Percentiles rank a stretch among this genome's conserved stretches.
phyloP scores from a whole-genome alignment of 2,888 invertebrate species.

The Xestia sexstrigata region DNA sequence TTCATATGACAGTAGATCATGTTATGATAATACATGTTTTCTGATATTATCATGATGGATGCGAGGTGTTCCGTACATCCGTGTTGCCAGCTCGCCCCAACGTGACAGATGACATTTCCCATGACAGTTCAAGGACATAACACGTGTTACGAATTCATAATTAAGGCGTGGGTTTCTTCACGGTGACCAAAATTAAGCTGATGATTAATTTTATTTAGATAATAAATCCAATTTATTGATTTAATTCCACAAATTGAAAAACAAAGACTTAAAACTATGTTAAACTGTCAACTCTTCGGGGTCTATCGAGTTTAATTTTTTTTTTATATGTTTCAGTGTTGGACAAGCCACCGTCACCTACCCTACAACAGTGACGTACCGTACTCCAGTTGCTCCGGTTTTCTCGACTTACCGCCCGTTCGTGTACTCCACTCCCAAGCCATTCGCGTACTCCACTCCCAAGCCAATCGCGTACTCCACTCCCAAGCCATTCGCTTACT shows the following conservation, averaged over 20 bases:
- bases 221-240: constrained; percentile 30
- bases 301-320: background rate
- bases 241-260: background rate
- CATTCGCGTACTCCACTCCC: constrained; percentile 62
- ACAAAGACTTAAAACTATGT: background rate
- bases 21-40: constrained; percentile 16
- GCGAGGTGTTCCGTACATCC: constrained; percentile 44
- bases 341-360: constrained; percentile 67
- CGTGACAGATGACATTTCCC: constrained; percentile 40
- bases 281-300: background rate
- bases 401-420: constrained; percentile 63
- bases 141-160: constrained; percentile 53
- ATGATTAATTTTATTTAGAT: constrained; percentile 20
- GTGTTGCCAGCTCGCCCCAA: constrained; percentile 34
- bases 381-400: constrained; percentile 70
- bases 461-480: constrained; percentile 58
- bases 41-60: constrained; percentile 31
- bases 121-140: constrained; percentile 61
- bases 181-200: constrained; percentile 30
- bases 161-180: constrained; percentile 47
- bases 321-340: constrained; percentile 66
- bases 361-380: constrained; percentile 74
- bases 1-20: background rate
- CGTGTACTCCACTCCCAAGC: constrained; percentile 61
- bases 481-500: constrained; percentile 58